A percentile compares a stretch with the other conserved stretches of the same genome.
Evolutionary conservation across 2,888 invertebrate genomes (phyloP).

Genomic region (Drosophila multiciliata): DNA sequence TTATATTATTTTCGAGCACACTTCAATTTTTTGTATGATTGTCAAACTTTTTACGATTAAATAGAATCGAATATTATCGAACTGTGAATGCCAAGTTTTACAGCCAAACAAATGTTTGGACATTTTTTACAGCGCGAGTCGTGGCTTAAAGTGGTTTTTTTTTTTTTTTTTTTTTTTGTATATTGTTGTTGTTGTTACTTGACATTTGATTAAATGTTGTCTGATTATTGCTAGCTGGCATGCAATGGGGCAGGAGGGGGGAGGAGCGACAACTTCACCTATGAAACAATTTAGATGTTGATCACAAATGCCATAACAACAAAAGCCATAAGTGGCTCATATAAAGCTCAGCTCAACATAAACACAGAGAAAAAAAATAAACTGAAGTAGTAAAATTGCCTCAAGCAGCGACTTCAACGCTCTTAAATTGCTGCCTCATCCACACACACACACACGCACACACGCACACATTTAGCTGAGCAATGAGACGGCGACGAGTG

Average conservation of each 20-base stretch:
- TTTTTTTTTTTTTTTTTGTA: background rate
- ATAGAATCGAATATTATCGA: conserved; percentile 1
- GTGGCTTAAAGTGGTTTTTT: conserved; percentile 1
- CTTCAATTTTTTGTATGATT: background rate
- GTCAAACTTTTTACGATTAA: background rate
- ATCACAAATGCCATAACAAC: conserved; percentile 35
- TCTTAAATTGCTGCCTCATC: conserved; percentile 16
- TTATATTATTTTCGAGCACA: background rate
- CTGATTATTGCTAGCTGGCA: conserved; percentile 22
- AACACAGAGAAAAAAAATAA: background rate
- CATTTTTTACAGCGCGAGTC: conserved; percentile 1
- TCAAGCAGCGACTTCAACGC: conserved; percentile 8
- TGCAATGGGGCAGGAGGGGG: conserved; percentile 7
- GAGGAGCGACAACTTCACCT: background rate
- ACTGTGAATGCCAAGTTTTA: background rate
- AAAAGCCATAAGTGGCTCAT: conserved; percentile 27
- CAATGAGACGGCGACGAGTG: conserved; percentile 32
- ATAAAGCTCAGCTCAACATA: conserved; percentile 20
- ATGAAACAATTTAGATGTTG: conserved; percentile 24
- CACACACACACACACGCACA: background rate
- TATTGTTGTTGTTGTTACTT: conserved; percentile 2
- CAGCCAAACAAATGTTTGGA: conserved; percentile 11
- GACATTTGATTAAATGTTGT: conserved; percentile 32
- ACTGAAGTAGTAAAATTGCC: conserved; percentile 4
- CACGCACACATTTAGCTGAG: background rate